phyloP scores from a whole-genome alignment of 2,797 vertebrate genomes.

The Fistularia tabacaria region DNA sequence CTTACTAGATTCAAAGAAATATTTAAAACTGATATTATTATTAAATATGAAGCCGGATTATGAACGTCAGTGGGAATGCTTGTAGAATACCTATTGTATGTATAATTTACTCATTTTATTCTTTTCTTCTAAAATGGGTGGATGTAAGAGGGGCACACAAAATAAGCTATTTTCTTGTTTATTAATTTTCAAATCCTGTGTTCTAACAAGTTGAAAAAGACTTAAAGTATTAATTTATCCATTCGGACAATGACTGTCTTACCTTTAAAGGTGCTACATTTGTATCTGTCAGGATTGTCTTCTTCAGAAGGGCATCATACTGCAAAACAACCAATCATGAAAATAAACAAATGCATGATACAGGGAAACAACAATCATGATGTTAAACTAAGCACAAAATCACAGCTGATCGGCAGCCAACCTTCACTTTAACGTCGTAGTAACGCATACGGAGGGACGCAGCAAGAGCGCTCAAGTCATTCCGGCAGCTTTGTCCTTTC shows the following conservation, averaged over 20 bases:
- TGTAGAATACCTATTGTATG: no score
- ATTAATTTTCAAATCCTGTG: no score
- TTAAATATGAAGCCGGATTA: no score
- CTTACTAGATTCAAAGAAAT: no score
- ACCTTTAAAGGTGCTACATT: conserved; percentile 79
- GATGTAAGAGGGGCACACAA: no score
- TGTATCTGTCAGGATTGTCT: conserved; percentile 60
- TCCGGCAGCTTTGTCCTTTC: conserved; percentile 38
- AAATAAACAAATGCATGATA: neutral
- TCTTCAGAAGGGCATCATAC: conserved; percentile 72
- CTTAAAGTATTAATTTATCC: neutral
- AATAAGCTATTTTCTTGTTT: no score
- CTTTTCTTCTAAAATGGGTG: no score
- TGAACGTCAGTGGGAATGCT: no score
- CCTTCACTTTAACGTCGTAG: conserved; percentile 64
- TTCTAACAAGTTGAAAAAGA: no score
- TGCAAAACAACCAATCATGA: conserved; percentile 28
- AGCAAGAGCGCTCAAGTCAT: conserved; percentile 39
- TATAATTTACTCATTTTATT: no score
- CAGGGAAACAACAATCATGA: neutral
- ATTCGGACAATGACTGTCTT: conserved; percentile 26
- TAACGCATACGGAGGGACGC: conserved; percentile 57
- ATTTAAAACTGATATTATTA: no score
- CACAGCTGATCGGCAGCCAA: no score
- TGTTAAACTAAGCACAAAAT: neutral